Conservation (phyloP, 1,140 invertebrate genomes). For the Hermetia illucens region DNA sequence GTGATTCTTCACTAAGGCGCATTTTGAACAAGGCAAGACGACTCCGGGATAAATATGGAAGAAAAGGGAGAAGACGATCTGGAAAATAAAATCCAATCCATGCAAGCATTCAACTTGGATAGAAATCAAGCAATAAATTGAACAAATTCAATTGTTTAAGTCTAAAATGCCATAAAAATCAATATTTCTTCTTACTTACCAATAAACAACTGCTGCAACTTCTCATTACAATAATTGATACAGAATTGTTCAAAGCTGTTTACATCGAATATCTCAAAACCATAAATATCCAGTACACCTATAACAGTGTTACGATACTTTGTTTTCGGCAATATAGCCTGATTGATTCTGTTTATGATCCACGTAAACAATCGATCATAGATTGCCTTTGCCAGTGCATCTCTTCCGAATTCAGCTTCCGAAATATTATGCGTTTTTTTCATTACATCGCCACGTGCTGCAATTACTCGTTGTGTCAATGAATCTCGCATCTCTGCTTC, state of each 20-base stretch:
- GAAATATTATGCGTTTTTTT: conserved; percentile 73
- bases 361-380: conserved; percentile 86
- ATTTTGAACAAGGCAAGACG: no score
- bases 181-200: conserved; percentile 47
- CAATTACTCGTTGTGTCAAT: conserved; percentile 75
- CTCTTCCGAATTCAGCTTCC: conserved; percentile 80
- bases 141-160: neutral
- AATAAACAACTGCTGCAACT: conserved; percentile 91
- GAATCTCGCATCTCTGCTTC: conserved; percentile 56
- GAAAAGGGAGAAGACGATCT: no score
- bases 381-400: conserved; percentile 87
- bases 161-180: neutral
- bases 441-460: conserved; percentile 87
- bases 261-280: conserved; percentile 91
- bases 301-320: conserved; percentile 61
- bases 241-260: conserved; percentile 93
- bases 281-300: conserved; percentile 93
- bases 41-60: no score
- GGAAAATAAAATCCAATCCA: no score
- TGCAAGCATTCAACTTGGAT: no score
- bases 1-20: no score
- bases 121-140: neutral
- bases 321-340: conserved; percentile 47
- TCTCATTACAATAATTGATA: conserved; percentile 97
- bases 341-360: conserved; percentile 83